Conservation (phyloP, 1,140 invertebrate species). For the Coenobita brevimanus region DNA sequence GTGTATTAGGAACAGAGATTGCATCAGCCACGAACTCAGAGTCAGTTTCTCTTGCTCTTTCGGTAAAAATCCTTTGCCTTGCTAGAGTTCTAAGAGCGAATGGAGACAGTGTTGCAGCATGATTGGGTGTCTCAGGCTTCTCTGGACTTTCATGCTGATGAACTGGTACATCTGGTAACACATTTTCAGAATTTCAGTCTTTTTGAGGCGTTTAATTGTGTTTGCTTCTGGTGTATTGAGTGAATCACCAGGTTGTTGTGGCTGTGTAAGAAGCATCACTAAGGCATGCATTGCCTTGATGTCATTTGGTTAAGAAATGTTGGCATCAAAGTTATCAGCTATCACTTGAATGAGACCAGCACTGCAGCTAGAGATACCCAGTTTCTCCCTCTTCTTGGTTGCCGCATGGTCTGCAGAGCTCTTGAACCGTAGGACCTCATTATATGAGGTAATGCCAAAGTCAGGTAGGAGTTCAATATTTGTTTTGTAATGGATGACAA, state of each 20-base stretch:
- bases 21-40: not conserved
- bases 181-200: not conserved
- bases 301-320: not conserved
- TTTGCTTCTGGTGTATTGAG: not conserved
- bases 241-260: not conserved
- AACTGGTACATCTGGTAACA: not conserved
- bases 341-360: not conserved
- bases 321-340: constrained; percentile 25
- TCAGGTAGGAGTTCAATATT: not conserved
- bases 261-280: not conserved
- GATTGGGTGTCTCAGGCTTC: not conserved
- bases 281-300: not conserved
- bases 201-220: constrained; percentile 14
- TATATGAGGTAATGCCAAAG: constrained; percentile 10
- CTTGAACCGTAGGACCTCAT: constrained; percentile 17
- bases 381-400: no score
- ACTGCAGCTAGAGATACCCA: not conserved
- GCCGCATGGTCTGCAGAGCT: no score
- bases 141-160: not conserved
- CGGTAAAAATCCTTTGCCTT: not conserved
- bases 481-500: not conserved
- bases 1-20: no score
- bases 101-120: no score
- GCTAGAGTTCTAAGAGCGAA: not conserved
- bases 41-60: not conserved